Evolutionary conservation across 2,888 invertebrate genomes (phyloP).

Genomic region (Theristus sp.): DNA sequence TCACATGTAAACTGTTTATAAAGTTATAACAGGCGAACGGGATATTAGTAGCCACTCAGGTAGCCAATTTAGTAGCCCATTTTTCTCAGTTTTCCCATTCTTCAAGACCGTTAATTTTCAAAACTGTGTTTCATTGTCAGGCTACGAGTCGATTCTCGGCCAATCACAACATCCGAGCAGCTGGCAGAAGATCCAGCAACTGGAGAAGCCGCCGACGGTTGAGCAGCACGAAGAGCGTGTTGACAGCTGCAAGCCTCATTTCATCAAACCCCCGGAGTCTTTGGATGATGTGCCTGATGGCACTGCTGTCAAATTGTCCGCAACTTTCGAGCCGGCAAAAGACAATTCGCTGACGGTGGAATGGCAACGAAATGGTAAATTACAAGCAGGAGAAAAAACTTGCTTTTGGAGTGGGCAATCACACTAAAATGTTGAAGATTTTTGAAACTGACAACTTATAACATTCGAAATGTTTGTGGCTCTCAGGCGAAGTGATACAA

Average conservation of each 20-base stretch:
- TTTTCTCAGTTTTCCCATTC: too few relatives aligned
- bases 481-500: conserved; percentile 13
- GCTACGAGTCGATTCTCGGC: conserved; percentile 17
- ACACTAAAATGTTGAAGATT: too few relatives aligned
- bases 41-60: too few relatives aligned
- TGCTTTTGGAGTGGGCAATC: too few relatives aligned
- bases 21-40: too few relatives aligned
- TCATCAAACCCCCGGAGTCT: conserved; percentile 76
- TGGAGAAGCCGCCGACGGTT: conserved; percentile 41
- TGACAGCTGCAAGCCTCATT: conserved; percentile 48
- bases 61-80: too few relatives aligned
- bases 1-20: too few relatives aligned
- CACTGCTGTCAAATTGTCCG: conserved; percentile 80
- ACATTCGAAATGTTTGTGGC: too few relatives aligned
- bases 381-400: too few relatives aligned
- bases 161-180: conserved; percentile 87
- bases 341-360: conserved; percentile 51
- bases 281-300: conserved; percentile 68
- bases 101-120: too few relatives aligned
- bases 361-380: conserved; percentile 7
- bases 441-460: too few relatives aligned
- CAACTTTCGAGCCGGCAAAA: conserved; percentile 83
- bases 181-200: conserved; percentile 66
- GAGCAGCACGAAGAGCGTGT: conserved; percentile 33
- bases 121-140: too few relatives aligned